Base-by-base conservation (phyloP, 2,888 invertebrate genomes). In the Agrotis exclamationis region DNA sequence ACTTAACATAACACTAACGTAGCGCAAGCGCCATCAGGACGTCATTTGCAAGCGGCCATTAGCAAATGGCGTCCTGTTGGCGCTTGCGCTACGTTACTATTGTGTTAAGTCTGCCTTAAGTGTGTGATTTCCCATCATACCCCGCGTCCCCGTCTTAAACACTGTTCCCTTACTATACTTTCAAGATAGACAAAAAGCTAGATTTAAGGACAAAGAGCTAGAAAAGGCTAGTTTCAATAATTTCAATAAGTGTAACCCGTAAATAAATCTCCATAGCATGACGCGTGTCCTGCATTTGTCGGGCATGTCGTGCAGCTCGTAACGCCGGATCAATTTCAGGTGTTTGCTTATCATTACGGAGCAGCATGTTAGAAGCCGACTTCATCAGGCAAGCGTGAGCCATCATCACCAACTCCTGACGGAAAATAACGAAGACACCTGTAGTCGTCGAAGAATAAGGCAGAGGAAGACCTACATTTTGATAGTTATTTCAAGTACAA, bases 391-490 rank as follows among this genome's bases (percentile, higher is more conserved):
- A 93, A 1, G 92, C 91, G 76, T 96, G 96, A 2, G 94, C 85
- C 90, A 95, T 93, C 89, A 93, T 90, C 33, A 93, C 63, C 90
- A 96, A 87, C 79, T 96, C 95, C 96, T 95, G 53, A 18, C 70
- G 13, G 39, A 58, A n/a, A 33, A 59, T 33, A 56, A 33, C 18
- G 16, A 1, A 11, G 13, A n/a, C 0, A n/a, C 28, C 39, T 9
- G 39, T 9, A 39, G 11, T 39, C 11, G 39, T 11, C 39, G 39
- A 39, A 11, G 39, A 39, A 39, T 39, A 39, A 39, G 39, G 39
- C 39, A 39, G 39, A 39, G 9, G 39, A 39, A 9, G 33, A 33
- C 9, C 33, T 33, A 33, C 33, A 33, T 39, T 39, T 39, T 39
- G 39, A 39, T 39, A 11, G 39, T 39, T 39, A 39, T 39, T 39